Conservation (phyloP, 2,113 vertebrate species). For the Sturnus vulgaris region DNA sequence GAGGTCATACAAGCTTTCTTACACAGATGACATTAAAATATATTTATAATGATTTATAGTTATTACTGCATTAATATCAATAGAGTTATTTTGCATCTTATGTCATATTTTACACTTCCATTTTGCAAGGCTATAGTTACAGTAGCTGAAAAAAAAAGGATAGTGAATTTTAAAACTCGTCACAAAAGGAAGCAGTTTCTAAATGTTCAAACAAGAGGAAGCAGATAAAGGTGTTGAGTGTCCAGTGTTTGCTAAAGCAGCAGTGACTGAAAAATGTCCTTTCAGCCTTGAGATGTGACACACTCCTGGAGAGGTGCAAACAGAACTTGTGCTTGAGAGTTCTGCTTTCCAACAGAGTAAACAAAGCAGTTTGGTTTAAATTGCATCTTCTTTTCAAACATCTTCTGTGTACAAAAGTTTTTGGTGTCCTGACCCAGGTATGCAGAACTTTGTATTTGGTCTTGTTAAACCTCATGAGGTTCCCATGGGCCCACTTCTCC, state of each 20-base stretch:
- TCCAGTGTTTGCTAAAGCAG: neutral
- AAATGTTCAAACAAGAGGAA: neutral
- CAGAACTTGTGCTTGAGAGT: neutral
- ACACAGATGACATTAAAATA: neutral
- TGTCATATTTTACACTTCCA: neutral
- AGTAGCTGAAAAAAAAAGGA: neutral
- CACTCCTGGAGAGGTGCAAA: accelerated
- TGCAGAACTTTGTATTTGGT: neutral
- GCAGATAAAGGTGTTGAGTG: neutral
- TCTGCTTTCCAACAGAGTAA: neutral
- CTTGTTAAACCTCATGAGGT: neutral
- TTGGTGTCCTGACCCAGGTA: neutral
- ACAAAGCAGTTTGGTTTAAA: neutral
- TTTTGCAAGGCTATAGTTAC: neutral
- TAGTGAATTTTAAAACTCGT: neutral
- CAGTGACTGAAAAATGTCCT: neutral
- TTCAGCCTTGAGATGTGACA: neutral
- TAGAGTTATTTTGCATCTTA: neutral
- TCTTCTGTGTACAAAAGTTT: neutral
- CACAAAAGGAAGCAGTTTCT: neutral
- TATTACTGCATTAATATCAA: neutral
- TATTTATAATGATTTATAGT: neutral
- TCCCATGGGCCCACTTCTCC: neutral
- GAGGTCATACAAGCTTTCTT: neutral
- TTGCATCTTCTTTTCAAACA: neutral